Conservation (phyloP, 1,140 invertebrate genomes). For the Drosophila sucinea region DNA sequence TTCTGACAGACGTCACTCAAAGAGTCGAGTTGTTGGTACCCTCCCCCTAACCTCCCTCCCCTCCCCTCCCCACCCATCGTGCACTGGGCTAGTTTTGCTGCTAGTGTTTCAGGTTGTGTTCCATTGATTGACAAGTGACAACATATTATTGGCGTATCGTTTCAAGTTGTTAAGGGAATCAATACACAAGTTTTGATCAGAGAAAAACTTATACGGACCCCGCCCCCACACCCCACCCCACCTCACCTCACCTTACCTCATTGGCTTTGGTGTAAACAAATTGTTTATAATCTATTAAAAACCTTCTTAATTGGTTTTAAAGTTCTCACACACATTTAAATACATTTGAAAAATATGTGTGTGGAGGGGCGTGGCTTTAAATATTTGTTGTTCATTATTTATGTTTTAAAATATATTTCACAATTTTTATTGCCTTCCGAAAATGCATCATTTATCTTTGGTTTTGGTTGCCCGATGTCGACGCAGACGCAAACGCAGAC, state of each 20-base stretch:
- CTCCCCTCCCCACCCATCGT: constrained; percentile 2
- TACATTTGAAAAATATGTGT: neutral
- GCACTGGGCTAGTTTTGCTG: constrained; percentile 31
- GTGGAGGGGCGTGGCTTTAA: constrained; percentile 30
- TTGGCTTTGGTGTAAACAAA: neutral
- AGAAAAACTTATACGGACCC: neutral
- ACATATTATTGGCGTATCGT: constrained; percentile 80
- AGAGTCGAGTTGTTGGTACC: constrained; percentile 52
- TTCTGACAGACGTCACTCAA: constrained; percentile 79
- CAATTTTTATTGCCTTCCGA: constrained; percentile 55
- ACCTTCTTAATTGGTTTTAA: constrained; percentile 1
- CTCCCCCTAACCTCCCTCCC: neutral
- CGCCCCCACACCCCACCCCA: neutral
- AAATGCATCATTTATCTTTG: constrained; percentile 77
- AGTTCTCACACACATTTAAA: neutral
- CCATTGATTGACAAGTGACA: constrained; percentile 79
- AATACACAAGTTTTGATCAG: neutral
- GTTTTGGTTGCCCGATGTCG: constrained; percentile 11
- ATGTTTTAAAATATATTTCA: constrained; percentile 69
- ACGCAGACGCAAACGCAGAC: constrained; percentile 30
- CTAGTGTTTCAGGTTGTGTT: constrained; percentile 51
- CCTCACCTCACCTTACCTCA: too few species aligned
- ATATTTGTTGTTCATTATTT: constrained; percentile 63
- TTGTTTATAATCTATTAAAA: neutral
- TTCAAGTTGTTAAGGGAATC: constrained; percentile 46